These are phyloP conservation scores for Pyralis farinalis DNA, from an alignment of 2,888 invertebrate genomes.

Conservation along the genomic window DNA sequence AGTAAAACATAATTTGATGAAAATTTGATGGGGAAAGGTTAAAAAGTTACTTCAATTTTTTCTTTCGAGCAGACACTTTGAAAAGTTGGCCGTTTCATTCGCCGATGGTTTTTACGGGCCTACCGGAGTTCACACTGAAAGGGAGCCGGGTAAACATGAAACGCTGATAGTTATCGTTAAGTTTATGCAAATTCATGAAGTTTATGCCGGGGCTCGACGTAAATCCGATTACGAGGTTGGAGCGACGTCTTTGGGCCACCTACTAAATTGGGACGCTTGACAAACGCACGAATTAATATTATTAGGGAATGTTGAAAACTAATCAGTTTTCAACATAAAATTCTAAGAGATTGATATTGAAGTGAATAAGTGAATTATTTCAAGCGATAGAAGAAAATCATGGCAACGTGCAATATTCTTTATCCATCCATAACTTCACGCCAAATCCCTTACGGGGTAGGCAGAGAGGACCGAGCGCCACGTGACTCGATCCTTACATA, in stretches of 20 bases:
- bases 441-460: too few relatives aligned
- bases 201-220: slow-evolving; percentile 39
- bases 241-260: slow-evolving; percentile 26
- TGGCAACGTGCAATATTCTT: too few relatives aligned
- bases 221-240: slow-evolving; percentile 49
- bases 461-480: too few relatives aligned
- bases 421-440: too few relatives aligned
- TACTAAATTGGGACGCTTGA: slow-evolving; percentile 30
- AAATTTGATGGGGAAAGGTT: slow-evolving; percentile 45
- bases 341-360: slow-evolving; percentile 29
- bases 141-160: slow-evolving; percentile 18
- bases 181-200: slow-evolving; percentile 56
- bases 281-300: slow-evolving; percentile 37
- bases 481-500: too few relatives aligned
- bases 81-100: slow-evolving; percentile 23
- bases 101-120: slow-evolving; percentile 20
- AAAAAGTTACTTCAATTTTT: slow-evolving; percentile 45
- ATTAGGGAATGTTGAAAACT: slow-evolving; percentile 22
- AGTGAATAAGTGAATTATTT: too few relatives aligned
- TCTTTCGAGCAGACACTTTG: slow-evolving; percentile 32
- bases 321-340: slow-evolving; percentile 28
- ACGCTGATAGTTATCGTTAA: slow-evolving; percentile 27
- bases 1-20: slow-evolving; percentile 44
- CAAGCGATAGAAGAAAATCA: too few relatives aligned
- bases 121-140: slow-evolving; percentile 11